phyloP scores from a whole-genome alignment of 2,888 invertebrate genomes.

The Geotrupes spiniger region DNA sequence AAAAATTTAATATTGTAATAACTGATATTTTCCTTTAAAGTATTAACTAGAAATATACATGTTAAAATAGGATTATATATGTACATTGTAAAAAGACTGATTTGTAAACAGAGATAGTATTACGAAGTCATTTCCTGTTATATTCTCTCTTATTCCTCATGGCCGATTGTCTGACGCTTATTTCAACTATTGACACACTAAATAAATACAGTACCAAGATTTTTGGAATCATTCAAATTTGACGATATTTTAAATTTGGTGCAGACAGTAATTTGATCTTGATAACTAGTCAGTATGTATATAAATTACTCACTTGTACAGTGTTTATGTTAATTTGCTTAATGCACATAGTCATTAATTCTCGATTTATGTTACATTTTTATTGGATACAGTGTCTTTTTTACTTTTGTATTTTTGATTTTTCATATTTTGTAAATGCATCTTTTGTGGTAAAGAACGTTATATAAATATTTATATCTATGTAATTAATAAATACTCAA shows the following conservation, averaged over 20 bases:
- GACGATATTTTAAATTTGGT: not conserved
- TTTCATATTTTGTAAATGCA: slow-evolving; percentile 9
- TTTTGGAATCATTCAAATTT: slow-evolving; percentile 3
- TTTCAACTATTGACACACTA: slow-evolving; percentile 9
- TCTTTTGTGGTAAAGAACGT: slow-evolving; percentile 12
- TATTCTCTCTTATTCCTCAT: too few species aligned
- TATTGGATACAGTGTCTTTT: not conserved
- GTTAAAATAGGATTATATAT: slow-evolving; percentile 9
- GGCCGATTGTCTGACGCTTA: not conserved
- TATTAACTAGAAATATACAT: slow-evolving; percentile 8
- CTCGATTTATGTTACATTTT: not conserved
- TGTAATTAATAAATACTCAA: slow-evolving; percentile 21
- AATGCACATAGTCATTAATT: not conserved
- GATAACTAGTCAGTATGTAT: slow-evolving; percentile 23
- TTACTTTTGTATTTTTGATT: slow-evolving; percentile 1
- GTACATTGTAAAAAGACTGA: slow-evolving; percentile 23
- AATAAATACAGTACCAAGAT: slow-evolving; percentile 1
- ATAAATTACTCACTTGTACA: slow-evolving; percentile 20
- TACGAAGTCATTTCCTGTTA: slow-evolving; percentile 7
- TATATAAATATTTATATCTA: slow-evolving; percentile 23
- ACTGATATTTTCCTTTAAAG: not conserved
- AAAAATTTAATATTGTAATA: too few species aligned
- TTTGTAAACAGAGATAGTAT: slow-evolving; percentile 6
- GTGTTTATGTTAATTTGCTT: slow-evolving; percentile 7
- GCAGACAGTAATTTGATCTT: not conserved